These are phyloP conservation scores for Malurus alboscapulatus DNA, from an alignment of 2,113 vertebrate species.

Conservation along the genomic window DNA sequence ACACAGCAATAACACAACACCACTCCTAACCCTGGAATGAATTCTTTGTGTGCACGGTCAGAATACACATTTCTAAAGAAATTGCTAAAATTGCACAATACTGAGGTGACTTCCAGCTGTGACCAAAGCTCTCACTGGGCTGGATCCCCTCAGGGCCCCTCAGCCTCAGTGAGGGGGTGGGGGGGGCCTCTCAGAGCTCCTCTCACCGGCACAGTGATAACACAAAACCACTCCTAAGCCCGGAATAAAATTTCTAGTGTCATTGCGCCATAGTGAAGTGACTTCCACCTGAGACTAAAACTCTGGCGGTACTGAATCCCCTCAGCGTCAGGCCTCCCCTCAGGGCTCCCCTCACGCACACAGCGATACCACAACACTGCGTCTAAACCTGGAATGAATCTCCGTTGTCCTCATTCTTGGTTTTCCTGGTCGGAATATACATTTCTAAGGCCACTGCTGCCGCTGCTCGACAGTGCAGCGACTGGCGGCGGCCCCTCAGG, in stretches of 20 bases:
- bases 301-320: not conserved
- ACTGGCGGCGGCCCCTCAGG: not conserved
- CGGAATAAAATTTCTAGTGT: not conserved
- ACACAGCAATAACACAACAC: not conserved
- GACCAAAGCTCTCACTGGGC: not conserved
- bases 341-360: not conserved
- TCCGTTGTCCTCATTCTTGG: not conserved
- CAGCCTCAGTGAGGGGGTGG: no score
- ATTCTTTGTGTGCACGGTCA: accelerated
- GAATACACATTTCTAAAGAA: not conserved
- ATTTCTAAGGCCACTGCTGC: accelerated
- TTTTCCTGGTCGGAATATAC: accelerated
- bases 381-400: no score
- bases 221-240: not conserved
- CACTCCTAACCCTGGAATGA: not conserved
- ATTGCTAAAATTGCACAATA: no score
- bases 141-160: not conserved
- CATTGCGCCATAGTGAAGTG: no score
- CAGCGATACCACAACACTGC: accelerated
- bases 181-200: no score
- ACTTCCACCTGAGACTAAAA: not conserved
- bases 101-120: not conserved
- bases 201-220: not conserved
- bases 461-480: accelerated
- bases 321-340: not conserved